These are phyloP conservation scores for Scomber japonicus DNA, from an alignment of 2,113 vertebrate genomes.

Conservation along the genomic window DNA sequence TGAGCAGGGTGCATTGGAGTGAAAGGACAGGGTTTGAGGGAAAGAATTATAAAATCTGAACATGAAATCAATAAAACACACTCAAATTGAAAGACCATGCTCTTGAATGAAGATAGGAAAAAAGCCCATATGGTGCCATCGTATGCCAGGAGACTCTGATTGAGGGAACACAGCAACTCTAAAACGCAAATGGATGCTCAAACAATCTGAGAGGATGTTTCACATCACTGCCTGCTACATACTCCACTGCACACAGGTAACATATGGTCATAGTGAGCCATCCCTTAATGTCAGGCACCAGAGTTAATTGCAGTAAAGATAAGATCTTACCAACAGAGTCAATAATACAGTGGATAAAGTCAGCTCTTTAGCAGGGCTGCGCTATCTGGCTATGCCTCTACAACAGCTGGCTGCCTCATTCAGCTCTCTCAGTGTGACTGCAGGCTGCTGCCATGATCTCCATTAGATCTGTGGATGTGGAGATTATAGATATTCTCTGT, in stretches of 20 bases:
- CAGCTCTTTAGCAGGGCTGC: slow-evolving; percentile 14
- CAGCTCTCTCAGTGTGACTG: slow-evolving; percentile 33
- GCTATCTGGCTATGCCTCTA: slow-evolving; percentile 21
- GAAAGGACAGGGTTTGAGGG: no score
- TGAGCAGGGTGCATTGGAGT: no score
- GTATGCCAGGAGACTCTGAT: slow-evolving; percentile 49
- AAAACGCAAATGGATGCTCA: slow-evolving; percentile 55
- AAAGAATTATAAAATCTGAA: no score
- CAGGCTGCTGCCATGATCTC: slow-evolving; percentile 41
- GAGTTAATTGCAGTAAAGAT: slow-evolving; percentile 4
- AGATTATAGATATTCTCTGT: slow-evolving; percentile 64
- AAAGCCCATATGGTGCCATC: background rate
- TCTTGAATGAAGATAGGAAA: no score
- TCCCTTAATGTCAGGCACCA: slow-evolving; percentile 16
- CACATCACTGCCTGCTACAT: slow-evolving; percentile 3
- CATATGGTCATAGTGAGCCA: slow-evolving; percentile 36
- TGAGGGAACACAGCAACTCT: slow-evolving; percentile 57
- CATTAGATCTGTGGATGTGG: slow-evolving; percentile 53
- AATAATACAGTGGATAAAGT: background rate
- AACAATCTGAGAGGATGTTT: slow-evolving; percentile 32
- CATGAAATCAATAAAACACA: no score
- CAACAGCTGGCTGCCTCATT: slow-evolving; percentile 64
- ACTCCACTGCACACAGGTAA: slow-evolving; percentile 27
- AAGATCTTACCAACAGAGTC: background rate
- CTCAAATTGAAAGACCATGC: no score